Evolutionary conservation across 1,140 invertebrate species (phyloP).

Genomic region (Drosophila rhopaloa): DNA sequence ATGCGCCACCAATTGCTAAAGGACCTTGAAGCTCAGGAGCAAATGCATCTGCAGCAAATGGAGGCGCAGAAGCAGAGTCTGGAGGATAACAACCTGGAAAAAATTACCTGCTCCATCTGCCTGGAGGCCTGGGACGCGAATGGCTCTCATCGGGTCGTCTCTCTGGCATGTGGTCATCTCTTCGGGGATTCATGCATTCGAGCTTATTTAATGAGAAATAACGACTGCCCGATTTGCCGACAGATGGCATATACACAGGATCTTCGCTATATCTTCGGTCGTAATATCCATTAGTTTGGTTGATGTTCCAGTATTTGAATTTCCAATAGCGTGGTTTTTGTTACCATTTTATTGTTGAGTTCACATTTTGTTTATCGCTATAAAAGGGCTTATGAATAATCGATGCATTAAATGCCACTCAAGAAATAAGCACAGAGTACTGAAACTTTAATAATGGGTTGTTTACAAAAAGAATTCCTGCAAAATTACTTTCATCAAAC

Average conservation of each 20-base stretch:
- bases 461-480: no score
- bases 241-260: not conserved
- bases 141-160: slow-evolving; percentile 18
- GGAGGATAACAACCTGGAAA: slow-evolving; percentile 10
- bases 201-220: not conserved
- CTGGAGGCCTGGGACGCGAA: slow-evolving; percentile 1
- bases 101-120: slow-evolving; percentile 17
- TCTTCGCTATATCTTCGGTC: slow-evolving; percentile 17
- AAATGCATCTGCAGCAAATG: slow-evolving; percentile 10
- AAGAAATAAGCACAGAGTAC: no score
- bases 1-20: not conserved
- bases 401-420: not conserved
- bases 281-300: not conserved
- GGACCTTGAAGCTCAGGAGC: not conserved
- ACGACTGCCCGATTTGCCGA: slow-evolving; percentile 5
- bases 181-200: slow-evolving; percentile 24
- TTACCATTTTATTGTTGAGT: no score
- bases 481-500: no score
- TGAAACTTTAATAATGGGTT: no score
- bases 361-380: no score
- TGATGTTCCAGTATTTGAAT: no score
- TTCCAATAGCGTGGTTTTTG: no score
- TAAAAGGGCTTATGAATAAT: not conserved
- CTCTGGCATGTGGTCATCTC: slow-evolving; percentile 24
- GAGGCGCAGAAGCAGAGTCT: not conserved